Evolutionary conservation across 2,113 vertebrate genomes (phyloP), one percentile per base, ranked within the genome.

Genomic region (Phasianus colchicus): DNA sequence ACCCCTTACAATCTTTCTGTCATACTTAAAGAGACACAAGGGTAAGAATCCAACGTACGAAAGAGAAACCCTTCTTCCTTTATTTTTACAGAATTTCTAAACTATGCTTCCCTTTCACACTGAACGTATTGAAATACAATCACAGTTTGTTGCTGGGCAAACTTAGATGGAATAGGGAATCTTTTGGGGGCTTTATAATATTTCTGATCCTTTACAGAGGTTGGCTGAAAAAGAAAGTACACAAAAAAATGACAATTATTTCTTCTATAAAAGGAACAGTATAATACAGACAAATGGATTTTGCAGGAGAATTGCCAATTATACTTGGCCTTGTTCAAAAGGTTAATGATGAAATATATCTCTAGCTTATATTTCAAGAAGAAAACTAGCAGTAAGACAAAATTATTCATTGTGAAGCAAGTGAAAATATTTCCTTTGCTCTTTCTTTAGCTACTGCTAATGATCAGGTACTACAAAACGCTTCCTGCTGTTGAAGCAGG

Each of bases 271-370:
- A 91, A 92, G 72, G 69, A 95, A 54, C 20, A 6, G 65, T 69
- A 72, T 94, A 95, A 95, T 77, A 67, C 76, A 95, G 90, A 96
- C 80, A 96, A 95, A 93, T 90, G 30, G 85, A 92, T 1, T 0
- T 77, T 90, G 90, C 82, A 86, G 69, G 83, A 91, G 88, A 86
- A 92, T 96, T 91, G 92, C 93, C 91, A 95, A 95, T 95, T 95
- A 93, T 80, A 81, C 69, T 91, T 88, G 84, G 85, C 65, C 91
- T 0, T 3, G 87, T 91, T 95, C 94, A 89, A 89, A 85, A 96
- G 87, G 95, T 93, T 96, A 96, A 94, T 80, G 79, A 94, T 89
- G 57, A 95, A 96, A 92, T 91, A 91, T 71, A 86, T 86, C 83
- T 82, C 78, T 75, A 52, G 79, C 65, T 95, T 85, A 88, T 85